These are phyloP conservation scores for Salvelinus alpinus DNA, from an alignment of 2,113 vertebrate genomes.

Conservation along the genomic window DNA sequence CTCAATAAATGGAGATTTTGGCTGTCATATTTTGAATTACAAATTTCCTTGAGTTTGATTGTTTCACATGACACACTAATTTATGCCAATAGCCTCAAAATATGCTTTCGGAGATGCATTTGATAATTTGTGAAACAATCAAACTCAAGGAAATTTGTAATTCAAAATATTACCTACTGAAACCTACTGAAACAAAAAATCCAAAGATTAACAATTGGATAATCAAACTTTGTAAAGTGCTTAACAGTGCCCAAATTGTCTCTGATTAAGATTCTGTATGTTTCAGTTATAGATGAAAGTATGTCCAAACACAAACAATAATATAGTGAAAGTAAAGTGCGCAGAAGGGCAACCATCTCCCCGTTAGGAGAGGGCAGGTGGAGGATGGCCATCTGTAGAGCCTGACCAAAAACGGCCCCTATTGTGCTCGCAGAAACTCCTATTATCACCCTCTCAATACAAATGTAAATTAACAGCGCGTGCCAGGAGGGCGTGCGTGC, in stretches of 20 bases:
- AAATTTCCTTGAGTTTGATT: background rate
- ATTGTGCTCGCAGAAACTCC: slow-evolving; percentile 70
- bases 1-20: background rate
- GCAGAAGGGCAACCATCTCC: slow-evolving; percentile 12
- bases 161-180: no score
- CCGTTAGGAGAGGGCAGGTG: slow-evolving; percentile 67
- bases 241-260: no score
- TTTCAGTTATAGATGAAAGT: no score
- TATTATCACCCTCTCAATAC: slow-evolving; percentile 68
- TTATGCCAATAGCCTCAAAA: background rate
- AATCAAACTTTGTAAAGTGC: no score
- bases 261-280: no score
- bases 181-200: no score
- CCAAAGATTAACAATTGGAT: no score
- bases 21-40: background rate
- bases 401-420: slow-evolving; percentile 57
- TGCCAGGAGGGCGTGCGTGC: slow-evolving; percentile 69
- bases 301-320: background rate
- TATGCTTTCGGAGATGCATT: background rate
- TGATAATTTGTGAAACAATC: background rate
- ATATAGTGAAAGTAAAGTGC: slow-evolving; percentile 8
- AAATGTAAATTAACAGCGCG: slow-evolving; percentile 78
- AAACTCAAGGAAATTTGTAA: no score
- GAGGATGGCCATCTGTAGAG: slow-evolving; percentile 75
- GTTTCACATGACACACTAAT: background rate